Base-by-base conservation (phyloP, 1,140 invertebrate genomes). In the Aphelinus certus region DNA sequence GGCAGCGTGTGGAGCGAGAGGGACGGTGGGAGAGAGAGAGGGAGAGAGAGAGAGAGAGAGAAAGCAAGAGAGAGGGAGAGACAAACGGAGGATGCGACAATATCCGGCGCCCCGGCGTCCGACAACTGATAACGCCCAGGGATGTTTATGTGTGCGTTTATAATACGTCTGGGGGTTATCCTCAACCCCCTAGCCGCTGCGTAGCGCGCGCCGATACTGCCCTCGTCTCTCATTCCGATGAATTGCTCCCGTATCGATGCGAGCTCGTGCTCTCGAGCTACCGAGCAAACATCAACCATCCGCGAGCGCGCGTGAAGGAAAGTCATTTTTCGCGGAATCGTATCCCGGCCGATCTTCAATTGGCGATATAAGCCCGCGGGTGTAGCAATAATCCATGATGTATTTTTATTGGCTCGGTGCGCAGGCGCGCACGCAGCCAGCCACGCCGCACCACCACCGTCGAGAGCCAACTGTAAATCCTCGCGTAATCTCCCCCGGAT, bases 31-130 rank as follows among this genome's bases (percentile, higher is more conserved):
- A 45, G 9, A 66, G 47, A 58, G 10, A 58, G 51, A 46, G 62
- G n/a, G 61, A 61, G 10, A 7, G 57, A 46, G 49, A 62, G 4
- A 62, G 48, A 47, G 55, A 69, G 66, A 69, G 47, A 6, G 10
- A 2, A 64, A 67, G 67, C 77, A 60, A 62, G 75, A 75, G 79
- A 79, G 80, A 80, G 79, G 58, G 78, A 77, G 81, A 83, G 83
- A 80, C 78, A 81, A 81, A 81, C 81, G 80, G 85, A 87, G 87
- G 87, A 88, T 88, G 86, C 86, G 86, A 88, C 87, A 88, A 88
- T 88, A 88, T 88, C 87, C 87, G 87, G 83, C 86, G 84, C 83
- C 84, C 87, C 87, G 87, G 86, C 87, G 87, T 86, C 87, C 87
- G 86, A 87, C 86, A 86, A 88, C 87, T 88, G 87, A 88, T 88